phyloP scores from a whole-genome alignment of 2,113 vertebrate species.

The Erythrolamprus reginae region DNA sequence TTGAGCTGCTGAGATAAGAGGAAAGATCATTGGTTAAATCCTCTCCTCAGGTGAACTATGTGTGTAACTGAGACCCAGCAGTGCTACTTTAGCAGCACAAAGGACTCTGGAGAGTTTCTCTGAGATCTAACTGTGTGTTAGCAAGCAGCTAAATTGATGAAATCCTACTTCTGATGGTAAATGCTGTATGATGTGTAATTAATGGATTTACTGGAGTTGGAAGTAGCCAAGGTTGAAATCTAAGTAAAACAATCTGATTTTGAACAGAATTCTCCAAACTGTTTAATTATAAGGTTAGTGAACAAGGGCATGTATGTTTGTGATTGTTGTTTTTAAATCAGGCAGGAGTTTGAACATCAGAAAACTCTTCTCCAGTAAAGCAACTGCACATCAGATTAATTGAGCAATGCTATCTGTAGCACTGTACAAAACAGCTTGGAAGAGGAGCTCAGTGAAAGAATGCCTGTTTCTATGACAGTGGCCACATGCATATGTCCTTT shows the following conservation, averaged over 20 bases:
- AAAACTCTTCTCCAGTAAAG: not conserved
- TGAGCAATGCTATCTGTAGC: not conserved
- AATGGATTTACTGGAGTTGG: slow-evolving; percentile 60
- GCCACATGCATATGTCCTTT: not conserved
- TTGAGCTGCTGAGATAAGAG: slow-evolving; percentile 2
- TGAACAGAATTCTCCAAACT: slow-evolving; percentile 37
- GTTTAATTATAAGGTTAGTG: slow-evolving; percentile 49
- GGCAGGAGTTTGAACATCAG: not conserved
- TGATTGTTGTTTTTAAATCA: not conserved
- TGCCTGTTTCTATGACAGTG: not conserved
- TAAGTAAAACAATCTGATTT: slow-evolving; percentile 34
- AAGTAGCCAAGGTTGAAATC: slow-evolving; percentile 57
- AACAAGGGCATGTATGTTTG: rapidly evolving
- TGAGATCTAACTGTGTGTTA: not conserved
- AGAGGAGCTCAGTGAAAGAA: not conserved
- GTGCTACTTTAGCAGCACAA: slow-evolving; percentile 9
- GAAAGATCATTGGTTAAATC: slow-evolving; percentile 24
- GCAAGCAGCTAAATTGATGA: slow-evolving; percentile 44
- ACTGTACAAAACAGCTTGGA: not conserved
- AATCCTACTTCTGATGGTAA: slow-evolving; percentile 59
- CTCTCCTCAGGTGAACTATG: not conserved
- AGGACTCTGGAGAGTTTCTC: slow-evolving; percentile 36
- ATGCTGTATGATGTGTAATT: slow-evolving; percentile 59
- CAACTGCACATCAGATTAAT: rapidly evolving
- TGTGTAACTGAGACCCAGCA: slow-evolving; percentile 16